Percentiles rank a stretch among this genome's conserved stretches.
Conservation (phyloP, 2,113 vertebrate genomes). For the Chitala chitala region DNA sequence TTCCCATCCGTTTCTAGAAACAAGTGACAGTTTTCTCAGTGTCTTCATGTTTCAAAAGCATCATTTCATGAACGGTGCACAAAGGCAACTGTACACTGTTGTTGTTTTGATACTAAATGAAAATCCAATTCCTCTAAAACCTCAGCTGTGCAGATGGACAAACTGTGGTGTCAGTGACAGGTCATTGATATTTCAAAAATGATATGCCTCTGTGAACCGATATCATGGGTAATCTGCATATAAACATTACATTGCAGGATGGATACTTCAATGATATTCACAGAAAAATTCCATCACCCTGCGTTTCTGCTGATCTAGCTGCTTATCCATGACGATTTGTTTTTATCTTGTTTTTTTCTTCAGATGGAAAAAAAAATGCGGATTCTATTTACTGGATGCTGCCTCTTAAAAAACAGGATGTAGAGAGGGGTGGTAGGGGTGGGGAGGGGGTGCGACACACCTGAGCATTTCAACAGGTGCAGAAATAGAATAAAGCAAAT, state of each 20-base stretch:
- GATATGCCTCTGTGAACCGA: background rate
- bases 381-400: background rate
- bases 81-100: background rate
- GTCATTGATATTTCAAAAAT: background rate
- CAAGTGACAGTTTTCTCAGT: background rate
- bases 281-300: background rate
- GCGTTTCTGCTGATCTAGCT: background rate
- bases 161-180: background rate
- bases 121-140: background rate
- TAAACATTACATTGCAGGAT: conserved; percentile 4
- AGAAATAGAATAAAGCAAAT: background rate
- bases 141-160: background rate
- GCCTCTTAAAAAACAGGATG: background rate
- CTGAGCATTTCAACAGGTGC: background rate
- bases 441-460: too few species aligned
- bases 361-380: background rate
- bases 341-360: background rate
- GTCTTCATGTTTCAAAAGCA: background rate
- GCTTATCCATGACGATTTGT: too few species aligned
- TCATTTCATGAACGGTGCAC: background rate
- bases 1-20: background rate
- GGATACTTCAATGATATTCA: background rate
- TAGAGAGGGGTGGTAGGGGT: background rate
- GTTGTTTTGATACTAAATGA: background rate
- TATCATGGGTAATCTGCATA: conserved; percentile 2